Base-by-base conservation (phyloP, 2,797 vertebrate genomes). In the Lithobates sylvaticus region DNA sequence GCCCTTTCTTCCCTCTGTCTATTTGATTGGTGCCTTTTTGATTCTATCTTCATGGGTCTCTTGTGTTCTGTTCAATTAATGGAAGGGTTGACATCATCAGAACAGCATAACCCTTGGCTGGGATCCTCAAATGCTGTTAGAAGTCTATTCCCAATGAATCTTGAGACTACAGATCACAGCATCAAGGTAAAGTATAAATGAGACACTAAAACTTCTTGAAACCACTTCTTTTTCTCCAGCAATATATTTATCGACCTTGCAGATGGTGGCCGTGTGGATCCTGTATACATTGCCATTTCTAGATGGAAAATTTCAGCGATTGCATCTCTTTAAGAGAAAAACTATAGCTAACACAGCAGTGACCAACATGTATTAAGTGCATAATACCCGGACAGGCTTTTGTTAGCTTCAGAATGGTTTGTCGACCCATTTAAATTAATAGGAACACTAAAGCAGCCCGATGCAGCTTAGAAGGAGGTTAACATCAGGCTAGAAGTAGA, bases 1-100 rank as follows among this genome's bases (percentile, higher is more conserved):
- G 81, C 58, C 76, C 27, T 32, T 74, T 69, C 64, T 34, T 34
- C 65, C 67, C 54, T 71, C 78, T 73, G 80, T 82, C 65, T 87
- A 32, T 87, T 80, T 84, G 69, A 87, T 87, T 78, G 81, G 81
- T 87, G 76, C 76, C 81, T 75, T 87, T 76, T 75, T 87, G 86
- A 87, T 87, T 76, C 86, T 87, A 84, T 87, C 86, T 84, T 78
- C 34, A 70, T 78, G 74, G 74, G 27, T 76, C 76, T 83, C 76
- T 84, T 79, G 36, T 79, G 81, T 78, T 75, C 42, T 23, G 47
- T 84, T 79, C 32, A 84, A 87, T 87, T 84, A 87, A 84, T 80
- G 81, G 81, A 84, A 80, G 81, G 50, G 36, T 71, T 87, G 81
- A 87, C 86, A 84, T 87, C 86, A 87, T 84, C 69, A 79, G 70